Conservation (phyloP, 2,797 vertebrate genomes). For the Scolopax bukidnonensis region DNA sequence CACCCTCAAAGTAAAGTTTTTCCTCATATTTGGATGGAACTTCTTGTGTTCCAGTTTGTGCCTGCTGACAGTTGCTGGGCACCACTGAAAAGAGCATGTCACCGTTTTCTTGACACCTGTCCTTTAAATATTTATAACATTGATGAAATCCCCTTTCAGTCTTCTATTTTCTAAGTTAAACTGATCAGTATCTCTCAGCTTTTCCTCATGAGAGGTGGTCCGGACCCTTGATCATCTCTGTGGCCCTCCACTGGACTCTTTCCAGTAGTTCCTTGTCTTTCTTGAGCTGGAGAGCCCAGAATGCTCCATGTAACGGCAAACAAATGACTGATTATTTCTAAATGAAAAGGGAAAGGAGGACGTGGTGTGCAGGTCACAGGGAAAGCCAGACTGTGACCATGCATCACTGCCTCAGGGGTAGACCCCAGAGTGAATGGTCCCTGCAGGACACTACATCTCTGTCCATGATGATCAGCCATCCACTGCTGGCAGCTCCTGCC, state of each 20-base stretch:
- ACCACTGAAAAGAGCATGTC: not conserved
- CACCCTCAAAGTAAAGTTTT: not conserved
- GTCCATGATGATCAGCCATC: not conserved
- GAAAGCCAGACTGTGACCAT: not conserved
- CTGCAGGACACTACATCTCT: not conserved
- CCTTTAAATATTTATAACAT: not conserved
- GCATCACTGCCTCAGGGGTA: rapidly evolving
- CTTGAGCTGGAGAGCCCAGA: not conserved
- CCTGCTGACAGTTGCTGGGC: not conserved
- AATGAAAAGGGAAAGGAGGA: not conserved
- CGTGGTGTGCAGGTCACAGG: not conserved
- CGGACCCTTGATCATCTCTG: not conserved
- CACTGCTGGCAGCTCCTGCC: not conserved
- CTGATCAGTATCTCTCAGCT: not conserved
- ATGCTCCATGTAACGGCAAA: not conserved
- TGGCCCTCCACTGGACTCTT: not conserved
- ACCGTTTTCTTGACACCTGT: not conserved
- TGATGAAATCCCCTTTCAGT: not conserved
- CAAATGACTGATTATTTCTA: not conserved
- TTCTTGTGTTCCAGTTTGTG: not conserved
- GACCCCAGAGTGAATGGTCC: not conserved
- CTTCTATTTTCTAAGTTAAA: not conserved
- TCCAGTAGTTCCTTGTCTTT: not conserved
- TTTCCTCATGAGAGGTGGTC: not conserved
- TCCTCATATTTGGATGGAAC: not conserved